Percentiles rank a stretch among this genome's conserved stretches.
phyloP scores from a whole-genome alignment of 2,888 invertebrate species.

The Diabrotica balteata region DNA sequence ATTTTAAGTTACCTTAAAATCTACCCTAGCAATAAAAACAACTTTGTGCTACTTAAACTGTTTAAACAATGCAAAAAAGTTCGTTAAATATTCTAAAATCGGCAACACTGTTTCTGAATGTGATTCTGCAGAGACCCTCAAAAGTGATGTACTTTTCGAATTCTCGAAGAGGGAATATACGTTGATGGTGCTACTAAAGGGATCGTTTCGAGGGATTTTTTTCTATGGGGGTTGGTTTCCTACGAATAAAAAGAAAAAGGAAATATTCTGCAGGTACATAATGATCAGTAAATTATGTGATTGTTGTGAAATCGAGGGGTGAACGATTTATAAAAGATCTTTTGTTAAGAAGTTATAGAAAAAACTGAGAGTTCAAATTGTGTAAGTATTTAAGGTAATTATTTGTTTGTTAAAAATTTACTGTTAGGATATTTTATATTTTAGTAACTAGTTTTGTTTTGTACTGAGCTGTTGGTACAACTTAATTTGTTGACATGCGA shows the following conservation, averaged over 20 bases:
- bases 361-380: no score
- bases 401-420: no score
- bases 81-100: not conserved
- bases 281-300: conserved; percentile 21
- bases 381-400: no score
- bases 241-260: conserved; percentile 6
- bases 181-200: conserved; percentile 18
- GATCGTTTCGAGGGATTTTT: conserved; percentile 10
- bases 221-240: conserved; percentile 6
- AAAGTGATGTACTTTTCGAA: conserved; percentile 19
- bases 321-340: not conserved
- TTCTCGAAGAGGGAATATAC: conserved; percentile 14
- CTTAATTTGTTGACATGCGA: no score
- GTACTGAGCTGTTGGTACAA: no score
- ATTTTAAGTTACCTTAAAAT: no score
- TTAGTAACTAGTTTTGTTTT: no score
- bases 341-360: no score
- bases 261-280: conserved; percentile 22
- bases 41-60: no score
- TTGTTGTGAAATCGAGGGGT: conserved; percentile 10
- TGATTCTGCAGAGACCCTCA: conserved; percentile 11
- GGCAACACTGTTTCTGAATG: conserved; percentile 12
- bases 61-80: no score
- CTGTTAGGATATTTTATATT: no score
- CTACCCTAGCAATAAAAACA: no score